Evolutionary conservation across 2,888 invertebrate genomes (phyloP).

Genomic region (Sesia bembeciformis): DNA sequence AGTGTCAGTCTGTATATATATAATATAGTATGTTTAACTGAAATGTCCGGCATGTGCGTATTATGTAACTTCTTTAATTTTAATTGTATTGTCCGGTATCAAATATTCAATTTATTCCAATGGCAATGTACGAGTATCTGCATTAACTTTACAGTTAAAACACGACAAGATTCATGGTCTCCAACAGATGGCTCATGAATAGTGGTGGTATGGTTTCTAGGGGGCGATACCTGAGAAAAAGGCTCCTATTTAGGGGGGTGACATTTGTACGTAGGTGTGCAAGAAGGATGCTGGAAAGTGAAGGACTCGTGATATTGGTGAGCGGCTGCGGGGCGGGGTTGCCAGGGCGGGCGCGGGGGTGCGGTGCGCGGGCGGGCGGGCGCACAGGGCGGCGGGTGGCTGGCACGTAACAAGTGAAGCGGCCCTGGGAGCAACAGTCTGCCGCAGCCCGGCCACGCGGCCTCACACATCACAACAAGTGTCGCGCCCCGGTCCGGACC

Average conservation of each 20-base stretch:
- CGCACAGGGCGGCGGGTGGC: constrained; percentile 27
- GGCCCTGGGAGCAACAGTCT: constrained; percentile 74
- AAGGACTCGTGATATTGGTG: constrained; percentile 58
- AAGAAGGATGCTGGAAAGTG: constrained; percentile 60
- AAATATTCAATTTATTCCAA: no score
- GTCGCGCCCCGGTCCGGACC: constrained; percentile 31
- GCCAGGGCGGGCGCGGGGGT: constrained; percentile 28
- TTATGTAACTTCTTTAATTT: no score
- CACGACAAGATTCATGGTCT: no score
- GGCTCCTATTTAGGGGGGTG: constrained; percentile 15
- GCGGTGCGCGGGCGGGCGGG: constrained; percentile 23
- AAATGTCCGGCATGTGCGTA: no score
- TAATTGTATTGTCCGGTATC: no score
- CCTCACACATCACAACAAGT: constrained; percentile 48
- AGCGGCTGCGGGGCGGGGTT: constrained; percentile 53
- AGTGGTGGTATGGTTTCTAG: no score
- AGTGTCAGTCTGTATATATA: no score
- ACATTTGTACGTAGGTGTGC: constrained; percentile 31
- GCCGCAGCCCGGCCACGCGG: constrained; percentile 72
- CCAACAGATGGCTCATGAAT: no score
- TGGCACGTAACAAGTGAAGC: constrained; percentile 72
- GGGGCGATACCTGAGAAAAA: background rate
- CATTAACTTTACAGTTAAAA: no score
- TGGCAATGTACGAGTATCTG: no score
- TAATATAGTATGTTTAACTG: no score